Percentiles rank a stretch among this genome's conserved stretches.
phyloP scores from a whole-genome alignment of 1,140 invertebrate species.

The Chlorops oryzae region DNA sequence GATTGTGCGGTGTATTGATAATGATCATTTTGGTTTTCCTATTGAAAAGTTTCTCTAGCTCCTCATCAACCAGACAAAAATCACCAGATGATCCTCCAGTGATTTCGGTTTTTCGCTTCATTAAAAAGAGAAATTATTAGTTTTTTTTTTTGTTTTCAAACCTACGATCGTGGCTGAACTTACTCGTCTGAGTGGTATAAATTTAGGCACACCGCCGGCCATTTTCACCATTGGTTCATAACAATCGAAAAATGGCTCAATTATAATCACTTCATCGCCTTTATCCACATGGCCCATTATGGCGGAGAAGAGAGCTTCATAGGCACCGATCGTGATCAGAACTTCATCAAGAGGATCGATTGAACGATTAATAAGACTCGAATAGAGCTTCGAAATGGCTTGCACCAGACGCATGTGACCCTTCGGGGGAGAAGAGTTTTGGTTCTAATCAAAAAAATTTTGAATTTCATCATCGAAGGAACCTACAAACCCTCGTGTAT shows the following conservation, averaged over 20 bases:
- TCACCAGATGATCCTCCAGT: slow-evolving; percentile 67
- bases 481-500: slow-evolving; percentile 79
- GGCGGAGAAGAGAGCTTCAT: slow-evolving; percentile 80
- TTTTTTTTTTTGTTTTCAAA: too few relatives aligned
- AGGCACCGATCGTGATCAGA: slow-evolving; percentile 85
- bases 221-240: slow-evolving; percentile 90
- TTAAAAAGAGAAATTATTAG: too few relatives aligned
- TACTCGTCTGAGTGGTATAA: slow-evolving; percentile 80
- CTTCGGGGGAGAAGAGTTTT: slow-evolving; percentile 52
- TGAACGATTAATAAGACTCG: slow-evolving; percentile 63
- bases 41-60: slow-evolving; percentile 80
- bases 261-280: slow-evolving; percentile 91
- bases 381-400: slow-evolving; percentile 78
- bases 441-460: background rate
- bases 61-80: slow-evolving; percentile 81
- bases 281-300: slow-evolving; percentile 78
- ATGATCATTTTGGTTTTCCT: slow-evolving; percentile 91
- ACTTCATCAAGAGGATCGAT: slow-evolving; percentile 81
- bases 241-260: slow-evolving; percentile 98
- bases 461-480: background rate
- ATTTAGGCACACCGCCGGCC: slow-evolving; percentile 81
- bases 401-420: slow-evolving; percentile 87
- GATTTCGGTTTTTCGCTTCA: slow-evolving; percentile 33
- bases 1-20: slow-evolving; percentile 95
- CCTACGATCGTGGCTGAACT: slow-evolving; percentile 36